These are phyloP conservation scores for Nycteola revayana DNA, from an alignment of 2,888 invertebrate genomes.

Conservation along the genomic window DNA sequence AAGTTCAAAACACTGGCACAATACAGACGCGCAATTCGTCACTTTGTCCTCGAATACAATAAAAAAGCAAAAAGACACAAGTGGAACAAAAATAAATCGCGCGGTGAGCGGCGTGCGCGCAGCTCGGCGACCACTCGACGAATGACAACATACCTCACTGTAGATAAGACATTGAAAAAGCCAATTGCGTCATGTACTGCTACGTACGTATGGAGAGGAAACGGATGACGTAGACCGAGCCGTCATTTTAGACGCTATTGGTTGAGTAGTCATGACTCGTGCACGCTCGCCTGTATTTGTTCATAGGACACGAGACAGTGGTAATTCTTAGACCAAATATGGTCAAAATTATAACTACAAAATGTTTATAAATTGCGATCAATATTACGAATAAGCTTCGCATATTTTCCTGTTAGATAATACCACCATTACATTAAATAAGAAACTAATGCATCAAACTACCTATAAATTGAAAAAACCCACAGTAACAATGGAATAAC, in stretches of 20 bases:
- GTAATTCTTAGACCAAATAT: slow-evolving; percentile 16
- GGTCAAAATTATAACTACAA: slow-evolving; percentile 14
- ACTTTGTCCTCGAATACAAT: slow-evolving; percentile 71
- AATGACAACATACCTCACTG: slow-evolving; percentile 77
- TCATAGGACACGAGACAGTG: slow-evolving; percentile 49
- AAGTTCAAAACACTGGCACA: slow-evolving; percentile 75
- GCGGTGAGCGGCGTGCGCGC: slow-evolving; percentile 65
- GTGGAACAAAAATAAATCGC: slow-evolving; percentile 66
- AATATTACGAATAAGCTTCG: too few species aligned
- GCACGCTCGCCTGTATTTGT: slow-evolving; percentile 47
- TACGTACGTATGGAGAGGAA: slow-evolving; percentile 77
- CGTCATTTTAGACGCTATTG: slow-evolving; percentile 70
- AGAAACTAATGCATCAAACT: slow-evolving; percentile 17
- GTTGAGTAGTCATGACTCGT: slow-evolving; percentile 57
- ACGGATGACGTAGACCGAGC: slow-evolving; percentile 69
- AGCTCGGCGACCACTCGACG: slow-evolving; percentile 69
- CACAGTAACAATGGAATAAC: slow-evolving; percentile 21
- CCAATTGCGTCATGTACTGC: slow-evolving; percentile 80
- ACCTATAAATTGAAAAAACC: slow-evolving; percentile 22
- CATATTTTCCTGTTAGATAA: slow-evolving; percentile 24
- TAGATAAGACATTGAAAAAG: slow-evolving; percentile 82
- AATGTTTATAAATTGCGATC: neutral
- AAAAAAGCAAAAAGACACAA: slow-evolving; percentile 68
- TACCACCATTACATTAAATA: slow-evolving; percentile 14
- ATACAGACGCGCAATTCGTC: slow-evolving; percentile 68